Evolutionary conservation across 2,113 vertebrate species (phyloP).

Genomic region (Eurypyga helias): DNA sequence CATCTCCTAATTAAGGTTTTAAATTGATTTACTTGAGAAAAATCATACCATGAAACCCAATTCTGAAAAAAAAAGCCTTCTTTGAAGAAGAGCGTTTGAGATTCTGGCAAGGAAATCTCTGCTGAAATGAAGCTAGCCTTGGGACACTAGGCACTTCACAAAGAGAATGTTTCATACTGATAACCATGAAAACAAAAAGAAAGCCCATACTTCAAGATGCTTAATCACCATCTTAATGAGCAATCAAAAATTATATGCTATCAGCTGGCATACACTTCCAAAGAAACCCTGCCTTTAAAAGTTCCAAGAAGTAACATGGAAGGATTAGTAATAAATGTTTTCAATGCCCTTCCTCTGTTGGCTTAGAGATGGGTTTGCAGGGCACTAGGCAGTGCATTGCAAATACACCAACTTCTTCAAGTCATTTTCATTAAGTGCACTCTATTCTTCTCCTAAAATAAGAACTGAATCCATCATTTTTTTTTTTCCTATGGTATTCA

Average conservation of each 20-base stretch:
- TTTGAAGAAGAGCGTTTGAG: constrained; percentile 66
- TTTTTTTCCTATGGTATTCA: not conserved
- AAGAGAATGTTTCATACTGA: constrained; percentile 64
- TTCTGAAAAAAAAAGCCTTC: not conserved
- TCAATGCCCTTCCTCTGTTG: not conserved
- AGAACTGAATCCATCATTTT: not conserved
- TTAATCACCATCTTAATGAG: constrained; percentile 66
- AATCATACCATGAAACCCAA: constrained; percentile 37
- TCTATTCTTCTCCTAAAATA: not conserved
- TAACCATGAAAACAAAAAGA: constrained; percentile 61
- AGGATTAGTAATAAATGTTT: not conserved
- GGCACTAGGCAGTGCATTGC: not conserved
- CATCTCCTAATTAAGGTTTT: constrained; percentile 54
- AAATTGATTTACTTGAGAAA: constrained; percentile 73
- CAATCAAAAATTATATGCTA: constrained; percentile 57
- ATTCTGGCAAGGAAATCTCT: constrained; percentile 7
- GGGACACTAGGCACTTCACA: constrained; percentile 36
- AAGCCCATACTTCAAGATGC: constrained; percentile 26
- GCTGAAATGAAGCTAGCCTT: constrained; percentile 61
- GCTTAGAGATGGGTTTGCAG: not conserved
- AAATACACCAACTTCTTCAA: not conserved
- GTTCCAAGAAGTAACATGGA: constrained; percentile 15
- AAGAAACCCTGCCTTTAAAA: constrained; percentile 27
- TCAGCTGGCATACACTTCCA: not conserved
- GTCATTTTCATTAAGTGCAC: not conserved